A percentile compares a stretch with the other conserved stretches of the same genome.
These are phyloP conservation scores for Rhipidura dahli DNA, from an alignment of 2,113 vertebrate species.

Conservation along the genomic window DNA sequence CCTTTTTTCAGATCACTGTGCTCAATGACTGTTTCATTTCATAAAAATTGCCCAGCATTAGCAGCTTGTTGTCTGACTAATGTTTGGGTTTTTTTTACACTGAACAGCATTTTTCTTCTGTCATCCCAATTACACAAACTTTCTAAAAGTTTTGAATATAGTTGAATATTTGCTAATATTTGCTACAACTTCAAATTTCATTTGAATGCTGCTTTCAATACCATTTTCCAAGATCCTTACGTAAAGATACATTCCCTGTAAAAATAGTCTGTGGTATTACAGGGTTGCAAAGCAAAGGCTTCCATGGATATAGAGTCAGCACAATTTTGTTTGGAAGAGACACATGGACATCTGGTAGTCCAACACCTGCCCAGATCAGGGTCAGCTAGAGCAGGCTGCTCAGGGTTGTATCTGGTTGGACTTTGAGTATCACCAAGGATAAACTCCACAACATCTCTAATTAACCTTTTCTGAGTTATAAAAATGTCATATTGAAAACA, in stretches of 20 bases:
- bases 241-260: neutral
- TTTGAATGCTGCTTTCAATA: neutral
- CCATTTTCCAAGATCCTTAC: neutral
- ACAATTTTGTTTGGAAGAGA: neutral
- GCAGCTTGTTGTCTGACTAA: neutral
- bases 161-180: neutral
- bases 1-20: neutral
- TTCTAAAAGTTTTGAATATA: neutral
- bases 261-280: neutral
- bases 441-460: accelerated
- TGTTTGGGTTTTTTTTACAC: neutral
- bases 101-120: neutral
- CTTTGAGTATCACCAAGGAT: neutral
- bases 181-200: neutral
- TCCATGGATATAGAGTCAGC: neutral
- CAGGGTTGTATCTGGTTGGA: neutral
- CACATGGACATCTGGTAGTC: neutral
- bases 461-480: neutral
- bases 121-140: neutral
- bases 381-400: neutral
- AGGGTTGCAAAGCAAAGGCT: neutral
- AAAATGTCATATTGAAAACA: neutral
- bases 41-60: neutral
- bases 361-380: neutral
- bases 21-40: neutral